Conservation (phyloP, 2,113 vertebrate genomes). For the Hucho hucho region DNA sequence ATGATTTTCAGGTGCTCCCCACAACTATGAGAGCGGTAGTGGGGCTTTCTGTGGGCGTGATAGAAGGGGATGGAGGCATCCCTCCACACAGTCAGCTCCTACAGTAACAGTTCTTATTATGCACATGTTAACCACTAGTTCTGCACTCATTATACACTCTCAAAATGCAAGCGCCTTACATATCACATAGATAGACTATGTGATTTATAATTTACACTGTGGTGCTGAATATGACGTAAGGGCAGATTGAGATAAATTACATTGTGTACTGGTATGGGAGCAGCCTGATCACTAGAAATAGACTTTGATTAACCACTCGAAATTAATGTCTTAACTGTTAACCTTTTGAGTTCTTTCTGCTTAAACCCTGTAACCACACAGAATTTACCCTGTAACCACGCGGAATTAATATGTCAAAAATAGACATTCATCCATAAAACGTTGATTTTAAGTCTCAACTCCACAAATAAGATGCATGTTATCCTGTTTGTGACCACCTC, state of each 20-base stretch:
- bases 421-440: no score
- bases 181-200: slow-evolving; percentile 37
- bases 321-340: no score
- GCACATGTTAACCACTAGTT: slow-evolving; percentile 47
- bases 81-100: slow-evolving; percentile 28
- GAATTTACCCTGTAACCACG: no score
- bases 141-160: slow-evolving; percentile 37
- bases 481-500: no score
- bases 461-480: no score
- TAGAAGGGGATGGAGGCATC: slow-evolving; percentile 27
- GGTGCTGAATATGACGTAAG: slow-evolving; percentile 27
- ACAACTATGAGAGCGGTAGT: slow-evolving; percentile 26
- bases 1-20: slow-evolving; percentile 51
- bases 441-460: no score
- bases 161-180: slow-evolving; percentile 51
- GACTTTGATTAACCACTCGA: no score
- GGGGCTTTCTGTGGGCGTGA: slow-evolving; percentile 9
- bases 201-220: slow-evolving; percentile 39
- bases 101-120: slow-evolving; percentile 38
- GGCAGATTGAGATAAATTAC: not conserved
- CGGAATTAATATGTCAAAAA: no score
- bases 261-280: not conserved
- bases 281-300: no score
- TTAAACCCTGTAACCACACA: no score
- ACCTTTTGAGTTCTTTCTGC: no score